A percentile compares a stretch with the other conserved stretches of the same genome.
phyloP scores from a whole-genome alignment of 2,888 invertebrate genomes.

The Melieria picta region DNA sequence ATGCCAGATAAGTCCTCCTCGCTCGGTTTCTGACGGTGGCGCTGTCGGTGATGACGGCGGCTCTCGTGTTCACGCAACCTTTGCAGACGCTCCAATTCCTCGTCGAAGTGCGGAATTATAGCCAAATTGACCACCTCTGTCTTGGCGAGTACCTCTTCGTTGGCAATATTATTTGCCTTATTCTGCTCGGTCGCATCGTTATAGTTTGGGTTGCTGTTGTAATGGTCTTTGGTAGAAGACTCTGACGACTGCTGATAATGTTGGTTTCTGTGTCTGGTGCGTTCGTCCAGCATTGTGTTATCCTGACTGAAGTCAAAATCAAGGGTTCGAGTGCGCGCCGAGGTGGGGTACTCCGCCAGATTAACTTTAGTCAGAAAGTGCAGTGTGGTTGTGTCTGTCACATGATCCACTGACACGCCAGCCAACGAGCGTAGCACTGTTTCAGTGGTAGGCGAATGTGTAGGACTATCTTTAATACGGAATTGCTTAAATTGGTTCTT shows the following conservation, averaged over 20 bases:
- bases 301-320: constrained; percentile 65
- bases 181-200: constrained; percentile 39
- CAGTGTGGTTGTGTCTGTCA: constrained; percentile 42
- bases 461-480: constrained; percentile 61
- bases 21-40: constrained; percentile 59
- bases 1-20: constrained; percentile 65
- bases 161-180: constrained; percentile 55
- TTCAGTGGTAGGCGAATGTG: constrained; percentile 51
- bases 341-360: constrained; percentile 61
- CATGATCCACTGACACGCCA: constrained; percentile 18
- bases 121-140: constrained; percentile 66
- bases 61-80: constrained; percentile 58
- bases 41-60: constrained; percentile 60
- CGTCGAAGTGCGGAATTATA: constrained; percentile 66
- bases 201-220: constrained; percentile 31
- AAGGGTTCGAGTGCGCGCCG: constrained; percentile 54
- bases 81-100: constrained; percentile 63
- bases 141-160: constrained; percentile 62
- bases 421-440: constrained; percentile 35
- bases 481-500: constrained; percentile 66
- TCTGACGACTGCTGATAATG: constrained; percentile 48
- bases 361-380: constrained; percentile 63
- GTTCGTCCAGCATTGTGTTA: constrained; percentile 62
- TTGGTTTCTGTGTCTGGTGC: constrained; percentile 55
- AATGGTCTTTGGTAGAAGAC: constrained; percentile 45